Base-by-base conservation (phyloP, 2,113 vertebrate species). In the Nannospalax galili region DNA sequence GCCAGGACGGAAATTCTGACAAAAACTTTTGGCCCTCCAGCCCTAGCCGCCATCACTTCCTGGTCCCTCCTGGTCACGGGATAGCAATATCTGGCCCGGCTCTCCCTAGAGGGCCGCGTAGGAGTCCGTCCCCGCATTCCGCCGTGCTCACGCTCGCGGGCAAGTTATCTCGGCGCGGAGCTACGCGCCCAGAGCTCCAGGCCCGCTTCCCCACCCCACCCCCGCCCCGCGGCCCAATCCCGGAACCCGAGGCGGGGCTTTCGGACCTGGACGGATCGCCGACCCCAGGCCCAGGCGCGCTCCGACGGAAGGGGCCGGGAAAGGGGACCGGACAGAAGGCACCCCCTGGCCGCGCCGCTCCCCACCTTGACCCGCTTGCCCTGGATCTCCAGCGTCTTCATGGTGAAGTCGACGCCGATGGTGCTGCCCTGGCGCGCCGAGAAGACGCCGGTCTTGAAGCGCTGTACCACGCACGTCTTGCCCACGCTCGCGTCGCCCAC, bases 351-450 rank as follows among this genome's bases (percentile, higher is more conserved):
- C 24, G 30, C 37, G 40, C 42, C n/a, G 81, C 91, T 84, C 40
- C 96, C 96, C 97, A 99, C 99, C 98, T 99, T 99, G 91, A 99
- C 98, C 93, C 99, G 98, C 94, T 99, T 99, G 87, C 99, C 99
- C 97, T 99, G 99, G 79, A 99, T 98, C 60, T 99, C 99, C 97
- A 99, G 96, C 78, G 99, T 99, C 98, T 99, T 99, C 99, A 99
- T 99, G 91, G 99, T 99, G 96, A 99, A 99, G 97, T 99, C 99
- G 90, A 99, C 99, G 62, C 99, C 99, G 95, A 99, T 99, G 67
- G 99, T 99, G 97, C 98, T 99, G 67, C 99, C 98, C 81, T 99
- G 99, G 42, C 99, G 98, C 97, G 99, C 99, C 65, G 98, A 97
- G 97, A 99, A 99, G 85, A 97, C 97, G 24, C 99, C 99, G 3